These are phyloP conservation scores for Apis dorsata DNA, from an alignment of 1,140 invertebrate genomes.

Conservation along the genomic window DNA sequence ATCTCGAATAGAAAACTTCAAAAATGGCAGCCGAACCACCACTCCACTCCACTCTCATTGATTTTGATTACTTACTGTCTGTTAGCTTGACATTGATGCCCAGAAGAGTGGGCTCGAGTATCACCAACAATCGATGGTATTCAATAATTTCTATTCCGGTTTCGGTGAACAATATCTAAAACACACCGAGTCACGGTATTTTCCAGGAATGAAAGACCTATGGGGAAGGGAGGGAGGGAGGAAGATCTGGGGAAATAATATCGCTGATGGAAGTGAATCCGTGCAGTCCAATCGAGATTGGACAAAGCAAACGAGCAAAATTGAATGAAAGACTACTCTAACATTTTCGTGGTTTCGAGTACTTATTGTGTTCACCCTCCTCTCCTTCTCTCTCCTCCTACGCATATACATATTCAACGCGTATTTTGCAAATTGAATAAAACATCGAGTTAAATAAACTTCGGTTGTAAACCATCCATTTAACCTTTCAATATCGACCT, in stretches of 20 bases:
- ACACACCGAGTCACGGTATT: constrained; percentile 58
- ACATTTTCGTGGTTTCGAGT: constrained; percentile 25
- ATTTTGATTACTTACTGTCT: constrained; percentile 26
- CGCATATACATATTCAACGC: neutral
- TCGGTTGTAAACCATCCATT: neutral
- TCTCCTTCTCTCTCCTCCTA: too few species aligned
- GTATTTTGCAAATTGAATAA: neutral
- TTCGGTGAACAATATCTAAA: constrained; percentile 60
- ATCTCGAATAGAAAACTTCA: too few species aligned
- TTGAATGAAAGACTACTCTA: constrained; percentile 40
- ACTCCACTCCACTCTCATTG: neutral
- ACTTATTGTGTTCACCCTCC: constrained; percentile 18
- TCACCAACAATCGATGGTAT: constrained; percentile 39
- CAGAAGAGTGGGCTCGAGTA: neutral
- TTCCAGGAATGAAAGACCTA: constrained; percentile 51
- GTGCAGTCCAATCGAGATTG: constrained; percentile 54
- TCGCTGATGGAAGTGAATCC: constrained; percentile 62
- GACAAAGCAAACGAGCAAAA: constrained; percentile 50
- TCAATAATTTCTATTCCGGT: constrained; percentile 46
- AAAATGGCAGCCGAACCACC: too few species aligned
- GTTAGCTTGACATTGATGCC: neutral
- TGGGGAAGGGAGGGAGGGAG: constrained; percentile 39
- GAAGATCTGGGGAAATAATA: constrained; percentile 61
- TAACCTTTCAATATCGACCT: neutral
- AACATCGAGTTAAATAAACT: neutral